Percentiles rank a stretch among this genome's conserved stretches.
These are phyloP conservation scores for Anastrepha ludens DNA, from an alignment of 1,140 invertebrate species.

Conservation along the genomic window DNA sequence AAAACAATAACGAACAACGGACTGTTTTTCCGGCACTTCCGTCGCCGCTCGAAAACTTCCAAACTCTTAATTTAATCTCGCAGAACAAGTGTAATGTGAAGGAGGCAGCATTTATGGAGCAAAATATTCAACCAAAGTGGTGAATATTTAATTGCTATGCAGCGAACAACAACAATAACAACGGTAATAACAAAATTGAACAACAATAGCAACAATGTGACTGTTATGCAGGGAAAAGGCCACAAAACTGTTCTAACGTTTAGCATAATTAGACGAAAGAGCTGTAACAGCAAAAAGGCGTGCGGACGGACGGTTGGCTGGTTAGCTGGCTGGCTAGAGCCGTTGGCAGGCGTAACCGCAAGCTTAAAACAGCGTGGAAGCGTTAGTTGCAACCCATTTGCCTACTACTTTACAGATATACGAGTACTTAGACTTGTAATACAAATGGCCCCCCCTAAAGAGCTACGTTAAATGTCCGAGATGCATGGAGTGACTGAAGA, in stretches of 20 bases:
- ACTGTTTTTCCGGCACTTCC: neutral
- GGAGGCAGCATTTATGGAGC: neutral
- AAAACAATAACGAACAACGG: constrained; percentile 32
- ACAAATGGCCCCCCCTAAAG: too few relatives aligned
- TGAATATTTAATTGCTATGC: constrained; percentile 51
- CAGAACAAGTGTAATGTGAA: constrained; percentile 19
- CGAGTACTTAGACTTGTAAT: neutral
- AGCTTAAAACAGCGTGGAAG: constrained; percentile 22
- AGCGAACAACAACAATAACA: constrained; percentile 16
- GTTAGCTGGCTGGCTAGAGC: neutral
- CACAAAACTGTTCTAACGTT: constrained; percentile 72
- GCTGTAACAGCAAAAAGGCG: neutral
- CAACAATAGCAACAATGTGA: neutral
- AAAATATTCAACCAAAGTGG: neutral
- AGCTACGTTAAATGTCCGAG: neutral
- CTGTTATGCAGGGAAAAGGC: neutral
- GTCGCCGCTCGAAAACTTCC: neutral
- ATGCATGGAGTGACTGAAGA: neutral
- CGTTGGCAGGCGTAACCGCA: constrained; percentile 6
- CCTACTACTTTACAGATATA: constrained; percentile 18
- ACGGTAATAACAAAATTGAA: neutral
- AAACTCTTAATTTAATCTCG: neutral
- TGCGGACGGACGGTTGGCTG: neutral
- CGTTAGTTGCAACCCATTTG: constrained; percentile 21
- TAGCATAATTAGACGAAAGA: constrained; percentile 57